Base-by-base conservation (phyloP, 1,140 invertebrate genomes). In the Nebria ingens region DNA sequence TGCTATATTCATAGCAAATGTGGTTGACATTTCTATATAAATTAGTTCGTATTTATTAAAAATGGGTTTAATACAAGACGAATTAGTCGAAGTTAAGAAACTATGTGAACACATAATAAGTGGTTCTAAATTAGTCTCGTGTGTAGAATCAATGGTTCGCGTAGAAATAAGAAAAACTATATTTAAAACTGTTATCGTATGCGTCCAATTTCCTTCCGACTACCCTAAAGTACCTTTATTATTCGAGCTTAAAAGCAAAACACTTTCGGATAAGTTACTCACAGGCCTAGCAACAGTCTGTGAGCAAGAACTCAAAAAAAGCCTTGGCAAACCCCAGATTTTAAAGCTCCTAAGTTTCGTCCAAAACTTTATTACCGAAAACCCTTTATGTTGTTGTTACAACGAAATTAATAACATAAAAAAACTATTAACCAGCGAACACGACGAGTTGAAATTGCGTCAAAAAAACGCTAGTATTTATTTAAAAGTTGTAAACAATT, bases 201-300 rank as follows among this genome's bases (percentile, higher is more conserved):
- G 82, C 60, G 73, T 87, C 19, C 81, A 85, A 62, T 88, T 87
- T 68, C 77, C 83, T 2, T 59, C 71, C 6, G 68, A 77, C 25
- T 88, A 88, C 66, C 82, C 83, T 1, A 57, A 65, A 4, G 59
- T 64, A 0, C 68, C 75, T 1, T 61, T 87, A 1, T 64, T 88
- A 12, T 68, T 86, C n/a, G 85, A 89, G 70, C 66, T 89, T 0
- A 87, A 86, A 63, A 86, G 83, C 60, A 86, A 84, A 69, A 79
- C 79, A 29, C 67, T 88, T 3, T 79, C 82, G 1, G 72, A 78
- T 2, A 85, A 80, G 64, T 69, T 88, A 38, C 69, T 87, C 4
- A 70, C 77, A 51, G 76, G 78, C 45, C 64, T 89, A 23, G 78
- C 81, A 6, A 75, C 76, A 55, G 67, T 86, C 4, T 82, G 81